Conservation (phyloP, 2,888 invertebrate species). For the Oscheius sp. region DNA sequence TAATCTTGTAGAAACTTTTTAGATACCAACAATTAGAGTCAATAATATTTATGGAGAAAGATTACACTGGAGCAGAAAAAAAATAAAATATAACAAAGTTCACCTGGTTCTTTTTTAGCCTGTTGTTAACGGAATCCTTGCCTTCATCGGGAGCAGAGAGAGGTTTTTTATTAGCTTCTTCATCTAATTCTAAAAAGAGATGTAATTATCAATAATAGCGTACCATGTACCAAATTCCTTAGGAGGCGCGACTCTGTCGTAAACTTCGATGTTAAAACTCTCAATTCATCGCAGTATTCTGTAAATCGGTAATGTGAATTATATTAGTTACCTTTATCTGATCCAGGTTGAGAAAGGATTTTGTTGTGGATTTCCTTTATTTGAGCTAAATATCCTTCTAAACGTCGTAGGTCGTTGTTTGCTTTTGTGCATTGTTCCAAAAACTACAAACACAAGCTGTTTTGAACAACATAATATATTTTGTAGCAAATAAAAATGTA, state of each 20-base stretch:
- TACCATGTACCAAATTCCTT: slow-evolving; percentile 11
- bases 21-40: no score
- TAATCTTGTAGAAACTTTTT: no score
- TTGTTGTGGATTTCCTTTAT: slow-evolving; percentile 14
- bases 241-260: slow-evolving; percentile 3
- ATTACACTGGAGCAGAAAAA: no score
- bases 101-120: slow-evolving; percentile 33
- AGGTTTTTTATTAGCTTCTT: slow-evolving; percentile 24
- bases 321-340: slow-evolving; percentile 19
- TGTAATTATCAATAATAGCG: no score
- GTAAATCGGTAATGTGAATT: neutral
- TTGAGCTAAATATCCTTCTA: slow-evolving; percentile 16
- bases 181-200: slow-evolving; percentile 21
- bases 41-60: neutral
- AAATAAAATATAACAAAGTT: neutral
- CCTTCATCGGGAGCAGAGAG: slow-evolving; percentile 13
- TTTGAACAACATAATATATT: no score
- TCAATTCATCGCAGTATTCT: slow-evolving; percentile 17
- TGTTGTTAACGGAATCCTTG: slow-evolving; percentile 23
- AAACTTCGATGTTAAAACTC: neutral
- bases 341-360: slow-evolving; percentile 24
- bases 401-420: neutral
- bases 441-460: slow-evolving; percentile 23
- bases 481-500: neutral
- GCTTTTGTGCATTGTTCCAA: slow-evolving; percentile 5